phyloP scores from a whole-genome alignment of 2,888 invertebrate species.

The Sminthurides aquaticus region DNA sequence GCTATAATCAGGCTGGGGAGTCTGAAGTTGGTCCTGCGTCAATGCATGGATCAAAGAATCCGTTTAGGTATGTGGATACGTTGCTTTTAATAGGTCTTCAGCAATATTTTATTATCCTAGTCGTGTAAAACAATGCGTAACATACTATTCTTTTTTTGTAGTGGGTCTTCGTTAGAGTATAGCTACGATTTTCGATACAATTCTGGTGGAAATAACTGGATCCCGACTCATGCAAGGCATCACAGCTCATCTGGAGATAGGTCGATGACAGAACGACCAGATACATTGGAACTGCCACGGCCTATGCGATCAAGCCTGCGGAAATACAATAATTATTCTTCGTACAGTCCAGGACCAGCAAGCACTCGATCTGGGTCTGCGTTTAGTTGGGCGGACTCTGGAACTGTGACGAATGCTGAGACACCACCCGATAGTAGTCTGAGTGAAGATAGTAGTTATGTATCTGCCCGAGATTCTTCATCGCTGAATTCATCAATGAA shows the following conservation, averaged over 20 bases:
- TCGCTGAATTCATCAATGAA: constrained; percentile 59
- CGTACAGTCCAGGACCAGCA: constrained; percentile 46
- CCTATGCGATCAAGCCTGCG: constrained; percentile 72
- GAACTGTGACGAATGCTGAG: constrained; percentile 67
- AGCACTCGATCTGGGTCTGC: constrained; percentile 7
- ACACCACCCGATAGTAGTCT: constrained; percentile 78
- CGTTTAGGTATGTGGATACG: neutral
- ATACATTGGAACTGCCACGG: constrained; percentile 55
- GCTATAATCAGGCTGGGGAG: neutral
- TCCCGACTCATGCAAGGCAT: constrained; percentile 43
- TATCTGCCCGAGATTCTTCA: constrained; percentile 70
- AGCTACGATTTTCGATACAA: constrained; percentile 34
- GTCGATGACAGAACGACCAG: constrained; percentile 53
- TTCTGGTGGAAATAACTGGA: constrained; percentile 27
- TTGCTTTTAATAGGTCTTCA: neutral
- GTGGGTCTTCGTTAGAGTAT: constrained; percentile 23
- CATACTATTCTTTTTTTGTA: constrained; percentile 3
- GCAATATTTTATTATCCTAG: neutral
- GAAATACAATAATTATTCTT: constrained; percentile 55
- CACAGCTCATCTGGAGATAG: constrained; percentile 43
- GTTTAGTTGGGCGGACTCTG: constrained; percentile 55
- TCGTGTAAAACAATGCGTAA: no score
- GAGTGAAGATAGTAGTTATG: constrained; percentile 80
- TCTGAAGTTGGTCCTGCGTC: neutral
- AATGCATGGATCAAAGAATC: neutral